These are phyloP conservation scores for Eustalomyia histrio DNA, from an alignment of 2,888 invertebrate species.

Conservation along the genomic window DNA sequence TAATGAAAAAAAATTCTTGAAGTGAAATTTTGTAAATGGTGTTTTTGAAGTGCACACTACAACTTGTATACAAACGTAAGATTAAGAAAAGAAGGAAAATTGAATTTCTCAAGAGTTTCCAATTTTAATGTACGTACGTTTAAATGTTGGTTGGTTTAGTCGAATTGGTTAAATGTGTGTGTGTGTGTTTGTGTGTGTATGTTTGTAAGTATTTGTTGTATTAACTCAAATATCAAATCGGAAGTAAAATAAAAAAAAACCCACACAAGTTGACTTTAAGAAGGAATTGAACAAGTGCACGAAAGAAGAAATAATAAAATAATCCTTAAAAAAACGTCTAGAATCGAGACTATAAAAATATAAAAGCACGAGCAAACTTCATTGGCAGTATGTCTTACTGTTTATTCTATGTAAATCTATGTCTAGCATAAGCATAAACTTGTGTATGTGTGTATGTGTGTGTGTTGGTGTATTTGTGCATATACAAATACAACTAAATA, in stretches of 20 bases:
- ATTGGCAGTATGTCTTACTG: conserved; percentile 58
- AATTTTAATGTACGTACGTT: conserved; percentile 1
- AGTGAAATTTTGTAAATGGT: not conserved
- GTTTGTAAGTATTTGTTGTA: conserved; percentile 27
- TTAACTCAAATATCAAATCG: conserved; percentile 54
- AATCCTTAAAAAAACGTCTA: conserved; percentile 63
- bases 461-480: conserved; percentile 13
- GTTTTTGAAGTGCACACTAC: not conserved
- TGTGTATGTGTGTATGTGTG: conserved; percentile 5
- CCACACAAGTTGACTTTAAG: conserved; percentile 60
- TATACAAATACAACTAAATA: conserved; percentile 28
- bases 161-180: not conserved
- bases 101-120: conserved; percentile 63
- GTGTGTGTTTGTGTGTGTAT: not conserved
- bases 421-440: not conserved
- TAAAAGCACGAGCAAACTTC: conserved; percentile 53
- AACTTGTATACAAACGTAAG: conserved; percentile 6
- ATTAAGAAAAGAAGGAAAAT: conserved; percentile 54
- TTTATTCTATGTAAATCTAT: conserved; percentile 44
- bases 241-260: conserved; percentile 37
- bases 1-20: no score
- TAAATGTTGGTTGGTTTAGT: conserved; percentile 5
- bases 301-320: conserved; percentile 65
- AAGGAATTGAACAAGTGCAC: conserved; percentile 63
- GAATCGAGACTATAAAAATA: conserved; percentile 55